Base-by-base conservation (phyloP, 2,888 invertebrate species). In the Strigamia maritima region DNA sequence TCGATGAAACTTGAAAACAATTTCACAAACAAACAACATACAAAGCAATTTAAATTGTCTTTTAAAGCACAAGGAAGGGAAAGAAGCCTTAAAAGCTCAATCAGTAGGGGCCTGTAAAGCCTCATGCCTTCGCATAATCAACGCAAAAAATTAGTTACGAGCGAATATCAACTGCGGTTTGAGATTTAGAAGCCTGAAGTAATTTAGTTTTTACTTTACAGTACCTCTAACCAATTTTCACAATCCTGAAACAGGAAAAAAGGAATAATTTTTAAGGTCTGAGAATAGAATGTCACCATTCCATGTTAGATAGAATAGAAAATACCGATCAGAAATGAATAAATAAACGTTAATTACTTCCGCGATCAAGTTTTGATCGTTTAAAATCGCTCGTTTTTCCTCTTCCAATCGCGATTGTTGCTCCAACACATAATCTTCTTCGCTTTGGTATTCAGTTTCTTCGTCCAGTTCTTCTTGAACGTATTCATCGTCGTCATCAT, bases 361-460 rank as follows among this genome's bases (percentile, higher is more conserved):
- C 19, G 83, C 83, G 77, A 87, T 84, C 19, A 87, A 80, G 60
- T 82, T 82, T 60, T 83, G 83, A 81, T 85, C 84, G 77, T 85
- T 86, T 78, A 88, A 81, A 75, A 89, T 87, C 16, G 86, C 85
- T 60, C 80, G 54, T 40, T 80, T 80, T 60, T 82, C 81, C 26
- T 80, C 74, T 74, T 82, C 81, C 8, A 81, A 60, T 12, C 38
- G 24, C 22, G 24, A 49, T 40, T 81, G 79, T 40, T 80, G 78
- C 28, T 80, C 75, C 4, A 78, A 38, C 12, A 78, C 22, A 31
- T 82, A 79, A n/a, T 81, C 81, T 35, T 81, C 80, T 49, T 80
- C 79, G 74, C 75, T 81, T 14, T 79, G 75, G 10, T 75, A 31
- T 44, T 81, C 76, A 79, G 74, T 79, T 54, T 81, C 81, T 49